Conservation (phyloP, 2,888 invertebrate genomes). For the Melanargia galathea region DNA sequence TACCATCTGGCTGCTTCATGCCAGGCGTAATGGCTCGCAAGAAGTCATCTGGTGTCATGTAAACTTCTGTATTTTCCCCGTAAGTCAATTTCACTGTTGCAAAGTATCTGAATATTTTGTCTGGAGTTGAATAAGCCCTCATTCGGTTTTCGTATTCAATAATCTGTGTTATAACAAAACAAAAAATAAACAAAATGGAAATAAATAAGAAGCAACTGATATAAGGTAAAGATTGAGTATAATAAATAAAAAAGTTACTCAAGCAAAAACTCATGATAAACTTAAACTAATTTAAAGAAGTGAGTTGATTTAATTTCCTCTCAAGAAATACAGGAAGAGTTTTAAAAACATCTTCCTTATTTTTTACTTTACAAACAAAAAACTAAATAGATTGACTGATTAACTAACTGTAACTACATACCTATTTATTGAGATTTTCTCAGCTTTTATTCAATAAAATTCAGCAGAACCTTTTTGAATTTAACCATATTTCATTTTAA, state of each 20-base stretch:
- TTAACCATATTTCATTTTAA: no score
- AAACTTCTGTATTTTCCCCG: slow-evolving; percentile 87
- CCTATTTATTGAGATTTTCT: no score
- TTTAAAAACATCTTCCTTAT: no score
- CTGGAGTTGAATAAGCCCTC: slow-evolving; percentile 97
- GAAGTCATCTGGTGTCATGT: slow-evolving; percentile 99
- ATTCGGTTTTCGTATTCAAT: slow-evolving; percentile 99
- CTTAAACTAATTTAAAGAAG: background rate
- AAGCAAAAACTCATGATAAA: background rate
- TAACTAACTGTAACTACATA: no score
- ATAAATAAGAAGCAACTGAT: slow-evolving; percentile 6
- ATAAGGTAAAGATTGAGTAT: background rate
- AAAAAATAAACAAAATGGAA: slow-evolving; percentile 25
- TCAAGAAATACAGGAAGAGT: no score
- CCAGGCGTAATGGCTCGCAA: slow-evolving; percentile 97
- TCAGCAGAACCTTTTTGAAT: no score
- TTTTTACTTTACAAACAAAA: no score
- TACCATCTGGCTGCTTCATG: slow-evolving; percentile 98
- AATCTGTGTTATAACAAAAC: slow-evolving; percentile 84
- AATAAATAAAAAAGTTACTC: background rate
- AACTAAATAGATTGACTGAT: no score
- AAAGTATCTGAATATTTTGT: slow-evolving; percentile 99
- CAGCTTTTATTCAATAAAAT: no score
- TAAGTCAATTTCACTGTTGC: slow-evolving; percentile 93
- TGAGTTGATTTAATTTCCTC: background rate